Conservation (phyloP, 2,113 vertebrate genomes). For the Ahaetulla prasina region DNA sequence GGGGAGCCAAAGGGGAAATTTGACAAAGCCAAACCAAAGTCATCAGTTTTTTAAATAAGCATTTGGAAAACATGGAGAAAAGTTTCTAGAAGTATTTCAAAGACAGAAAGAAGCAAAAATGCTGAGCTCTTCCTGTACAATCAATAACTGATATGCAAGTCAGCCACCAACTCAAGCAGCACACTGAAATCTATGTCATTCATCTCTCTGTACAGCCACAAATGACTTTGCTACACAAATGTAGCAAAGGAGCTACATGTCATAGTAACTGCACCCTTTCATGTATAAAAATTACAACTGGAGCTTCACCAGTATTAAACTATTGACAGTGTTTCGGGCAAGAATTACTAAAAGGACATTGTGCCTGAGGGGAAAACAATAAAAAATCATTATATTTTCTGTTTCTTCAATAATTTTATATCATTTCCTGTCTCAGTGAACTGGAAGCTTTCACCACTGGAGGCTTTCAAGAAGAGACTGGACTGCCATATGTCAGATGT, state of each 20-base stretch:
- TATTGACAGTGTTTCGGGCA: not conserved
- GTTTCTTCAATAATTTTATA: not conserved
- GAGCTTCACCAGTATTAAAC: not conserved
- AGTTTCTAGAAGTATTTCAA: not conserved
- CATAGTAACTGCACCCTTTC: not conserved
- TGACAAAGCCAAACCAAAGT: not conserved
- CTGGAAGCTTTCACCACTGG: too few species aligned
- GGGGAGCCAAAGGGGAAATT: not conserved
- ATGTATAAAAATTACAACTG: not conserved
- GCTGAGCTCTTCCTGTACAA: not conserved
- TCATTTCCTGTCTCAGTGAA: not conserved
- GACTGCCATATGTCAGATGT: too few species aligned
- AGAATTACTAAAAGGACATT: not conserved
- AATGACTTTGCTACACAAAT: not conserved
- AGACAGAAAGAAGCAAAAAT: not conserved
- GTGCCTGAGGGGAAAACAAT: not conserved
- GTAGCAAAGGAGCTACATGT: not conserved
- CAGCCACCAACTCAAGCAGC: not conserved
- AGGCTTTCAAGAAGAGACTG: too few species aligned
- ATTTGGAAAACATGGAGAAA: not conserved
- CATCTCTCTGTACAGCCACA: not conserved
- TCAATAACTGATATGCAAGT: not conserved
- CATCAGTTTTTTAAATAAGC: not conserved
- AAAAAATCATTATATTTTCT: not conserved
- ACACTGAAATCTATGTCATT: not conserved